Evolutionary conservation across 2,888 invertebrate genomes (phyloP), one percentile per base, ranked within the genome.

Genomic region (Synanthedon vespiformis): DNA sequence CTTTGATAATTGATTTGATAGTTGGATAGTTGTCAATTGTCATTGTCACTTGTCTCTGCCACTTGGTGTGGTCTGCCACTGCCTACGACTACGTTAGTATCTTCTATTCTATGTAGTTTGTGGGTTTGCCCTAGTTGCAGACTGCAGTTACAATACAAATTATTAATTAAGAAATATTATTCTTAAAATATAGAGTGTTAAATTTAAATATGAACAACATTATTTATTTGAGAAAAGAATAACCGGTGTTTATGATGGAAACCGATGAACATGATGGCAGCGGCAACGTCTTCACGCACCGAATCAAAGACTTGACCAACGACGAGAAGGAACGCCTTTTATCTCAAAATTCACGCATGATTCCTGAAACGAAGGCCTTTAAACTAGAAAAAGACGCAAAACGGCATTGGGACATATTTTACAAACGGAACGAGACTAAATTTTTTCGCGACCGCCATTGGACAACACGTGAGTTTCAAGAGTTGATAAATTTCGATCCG

Each of bases 371-470:
- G 62, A 93, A 93, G 70, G 95, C 95, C 2, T 82, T 84, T 2
- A 91, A 93, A 72, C 74, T 97, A 2, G 97, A 98, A 73, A 81
- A 80, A 49, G 92, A 98, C 64, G 95, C 97, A 0, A 92, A 92
- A 67, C 94, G 94, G 56, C 92, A 97, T 70, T 99, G 98, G 98
- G 98, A 98, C 77, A 85, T 97, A 52, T 99, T 99, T 79, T 99
- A 98, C 76, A 98, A 98, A 78, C 88, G 98, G 55, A 98, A 99
- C 71, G 94, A 95, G 64, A 95, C 93, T 0, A 91, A 94, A 63
- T 98, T 99, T 77, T 99, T 98, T 71, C 95, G 95, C 78, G 97
- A 98, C 79, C 90, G 98, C 13, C 96, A 97, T 72, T 99, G 99
- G 99, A 98, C 97, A 1, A 94, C 93, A 56, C 89, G 96, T 68